Conservation (phyloP, 37 sponge, comb jelly and placozoan species). For the Halisarca cf. caerulea region DNA sequence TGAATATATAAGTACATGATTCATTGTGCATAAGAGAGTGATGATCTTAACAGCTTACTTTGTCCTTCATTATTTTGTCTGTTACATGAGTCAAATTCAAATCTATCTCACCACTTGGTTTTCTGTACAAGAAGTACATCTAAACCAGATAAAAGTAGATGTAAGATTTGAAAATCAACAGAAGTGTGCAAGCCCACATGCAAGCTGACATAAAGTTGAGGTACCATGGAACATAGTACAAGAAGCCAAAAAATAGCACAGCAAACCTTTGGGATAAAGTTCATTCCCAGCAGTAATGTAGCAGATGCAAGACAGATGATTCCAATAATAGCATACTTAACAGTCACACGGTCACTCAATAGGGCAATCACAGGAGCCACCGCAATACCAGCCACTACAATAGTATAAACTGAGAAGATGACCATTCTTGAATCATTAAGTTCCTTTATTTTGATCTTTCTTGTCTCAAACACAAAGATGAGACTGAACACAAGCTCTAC, state of each 20-base stretch:
- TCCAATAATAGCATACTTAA: conserved; percentile 51
- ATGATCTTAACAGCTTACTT: no score
- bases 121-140: no score
- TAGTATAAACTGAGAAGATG: conserved; percentile 49
- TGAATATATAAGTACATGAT: no score
- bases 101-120: no score
- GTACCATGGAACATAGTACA: no score
- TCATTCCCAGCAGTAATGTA: conserved; percentile 16
- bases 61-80: no score
- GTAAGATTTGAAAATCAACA: not conserved
- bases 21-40: no score
- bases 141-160: no score
- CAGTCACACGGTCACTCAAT: conserved; percentile 22
- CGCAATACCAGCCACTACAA: conserved; percentile 54
- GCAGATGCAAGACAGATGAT: conserved; percentile 16
- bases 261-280: conserved; percentile 42
- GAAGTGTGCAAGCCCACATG: not conserved
- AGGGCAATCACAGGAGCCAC: conserved; percentile 37
- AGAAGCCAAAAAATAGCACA: no score
- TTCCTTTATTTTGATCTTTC: conserved; percentile 35
- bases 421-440: conserved; percentile 48
- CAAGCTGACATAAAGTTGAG: no score
- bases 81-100: no score
- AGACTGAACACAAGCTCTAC: conserved; percentile 51
- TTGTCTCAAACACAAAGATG: conserved; percentile 49